Conservation (phyloP, 1,140 invertebrate genomes). For the Metaphire vulgaris region DNA sequence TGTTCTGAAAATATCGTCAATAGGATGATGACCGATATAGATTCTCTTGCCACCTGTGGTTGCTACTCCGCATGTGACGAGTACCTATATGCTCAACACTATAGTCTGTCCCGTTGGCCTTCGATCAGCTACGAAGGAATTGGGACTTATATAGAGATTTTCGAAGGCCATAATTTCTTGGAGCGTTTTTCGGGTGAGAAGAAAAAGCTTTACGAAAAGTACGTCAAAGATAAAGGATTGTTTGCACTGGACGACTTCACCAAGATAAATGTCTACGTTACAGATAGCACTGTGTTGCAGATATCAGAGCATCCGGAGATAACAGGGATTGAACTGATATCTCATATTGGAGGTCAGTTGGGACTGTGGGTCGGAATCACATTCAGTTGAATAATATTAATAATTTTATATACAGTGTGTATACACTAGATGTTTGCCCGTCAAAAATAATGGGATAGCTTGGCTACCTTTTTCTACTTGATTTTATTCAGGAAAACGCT, state of each 20-base stretch:
- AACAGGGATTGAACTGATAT: slow-evolving; percentile 18
- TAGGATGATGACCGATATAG: not conserved
- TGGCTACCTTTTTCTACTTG: too few relatives aligned
- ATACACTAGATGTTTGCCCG: too few relatives aligned
- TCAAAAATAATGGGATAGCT: too few relatives aligned
- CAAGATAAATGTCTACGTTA: slow-evolving; percentile 25
- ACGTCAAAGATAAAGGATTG: not conserved
- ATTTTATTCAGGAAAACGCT: too few relatives aligned
- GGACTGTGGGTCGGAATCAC: slow-evolving; percentile 28
- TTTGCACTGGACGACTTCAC: not conserved
- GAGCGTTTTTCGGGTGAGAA: not conserved
- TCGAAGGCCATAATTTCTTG: not conserved
- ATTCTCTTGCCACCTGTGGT: not conserved
- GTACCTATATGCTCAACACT: not conserved
- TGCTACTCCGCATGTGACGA: not conserved
- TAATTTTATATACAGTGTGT: too few relatives aligned
- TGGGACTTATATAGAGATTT: not conserved
- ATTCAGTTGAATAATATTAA: too few relatives aligned
- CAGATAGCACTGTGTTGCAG: slow-evolving; percentile 29
- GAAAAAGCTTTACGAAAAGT: not conserved
- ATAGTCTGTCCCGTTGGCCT: not conserved
- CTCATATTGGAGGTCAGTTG: slow-evolving; percentile 30
- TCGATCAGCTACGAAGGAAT: not conserved
- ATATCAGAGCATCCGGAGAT: slow-evolving; percentile 28
- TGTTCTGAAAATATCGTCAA: not conserved